Conservation (phyloP, 2,113 vertebrate species). For the Hystrix cristata region DNA sequence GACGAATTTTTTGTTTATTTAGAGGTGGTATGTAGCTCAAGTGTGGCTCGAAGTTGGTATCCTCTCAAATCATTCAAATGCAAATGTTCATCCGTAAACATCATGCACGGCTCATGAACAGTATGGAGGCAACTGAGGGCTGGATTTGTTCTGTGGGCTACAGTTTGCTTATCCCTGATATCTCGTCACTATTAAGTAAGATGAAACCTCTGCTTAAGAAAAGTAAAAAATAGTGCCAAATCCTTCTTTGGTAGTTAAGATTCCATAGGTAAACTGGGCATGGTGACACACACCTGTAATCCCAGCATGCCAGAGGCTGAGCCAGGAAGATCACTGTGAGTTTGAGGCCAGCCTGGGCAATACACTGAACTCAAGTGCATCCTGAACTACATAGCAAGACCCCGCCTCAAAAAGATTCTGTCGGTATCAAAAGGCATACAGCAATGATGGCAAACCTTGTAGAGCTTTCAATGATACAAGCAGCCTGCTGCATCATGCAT, state of each 20-base stretch:
- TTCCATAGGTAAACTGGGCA: background rate
- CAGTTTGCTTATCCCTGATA: background rate
- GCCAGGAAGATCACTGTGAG: no score
- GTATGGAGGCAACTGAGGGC: background rate
- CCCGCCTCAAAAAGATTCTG: background rate
- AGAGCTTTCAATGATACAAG: background rate
- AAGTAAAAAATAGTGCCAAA: background rate
- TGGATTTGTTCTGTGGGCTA: background rate
- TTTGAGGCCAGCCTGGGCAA: no score
- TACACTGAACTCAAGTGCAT: no score
- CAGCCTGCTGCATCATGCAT: background rate
- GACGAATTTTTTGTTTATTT: background rate
- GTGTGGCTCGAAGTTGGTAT: background rate
- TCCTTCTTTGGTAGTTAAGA: background rate
- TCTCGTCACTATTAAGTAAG: background rate
- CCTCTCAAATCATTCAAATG: background rate
- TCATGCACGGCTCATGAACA: background rate
- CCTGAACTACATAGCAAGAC: no score
- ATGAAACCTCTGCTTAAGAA: constrained; percentile 39
- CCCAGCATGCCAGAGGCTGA: no score
- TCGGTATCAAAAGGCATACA: background rate
- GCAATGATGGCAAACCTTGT: background rate
- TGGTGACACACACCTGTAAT: no score
- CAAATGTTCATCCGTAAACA: constrained; percentile 22
- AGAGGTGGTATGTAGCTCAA: background rate